These are phyloP conservation scores for Aepyceros melampus DNA, from an alignment of 2,113 vertebrate species.

Conservation along the genomic window DNA sequence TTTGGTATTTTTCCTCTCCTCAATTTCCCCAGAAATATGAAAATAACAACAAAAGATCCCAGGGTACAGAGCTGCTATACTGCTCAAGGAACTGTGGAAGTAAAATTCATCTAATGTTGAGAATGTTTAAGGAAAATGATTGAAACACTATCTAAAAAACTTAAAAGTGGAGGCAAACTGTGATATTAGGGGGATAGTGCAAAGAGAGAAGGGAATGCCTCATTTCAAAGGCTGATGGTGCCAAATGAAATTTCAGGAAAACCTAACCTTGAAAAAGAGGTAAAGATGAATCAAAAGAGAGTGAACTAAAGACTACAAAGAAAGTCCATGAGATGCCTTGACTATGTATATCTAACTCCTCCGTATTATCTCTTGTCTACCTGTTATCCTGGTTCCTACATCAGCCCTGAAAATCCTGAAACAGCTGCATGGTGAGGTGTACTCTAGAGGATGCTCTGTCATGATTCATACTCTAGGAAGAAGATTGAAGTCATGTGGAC, in stretches of 20 bases:
- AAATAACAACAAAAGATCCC: conserved; percentile 16
- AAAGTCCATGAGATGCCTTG: background rate
- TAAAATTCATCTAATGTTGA: background rate
- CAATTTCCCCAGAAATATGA: conserved; percentile 35
- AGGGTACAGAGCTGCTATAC: background rate
- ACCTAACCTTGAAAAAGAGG: background rate
- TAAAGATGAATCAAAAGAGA: background rate
- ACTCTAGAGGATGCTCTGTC: background rate
- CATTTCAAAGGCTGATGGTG: background rate
- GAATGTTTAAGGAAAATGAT: background rate
- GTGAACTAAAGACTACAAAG: background rate
- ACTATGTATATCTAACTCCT: accelerated
- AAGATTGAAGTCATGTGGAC: background rate
- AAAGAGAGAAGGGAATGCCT: background rate
- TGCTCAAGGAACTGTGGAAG: background rate
- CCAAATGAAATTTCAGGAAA: background rate
- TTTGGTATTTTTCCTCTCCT: background rate
- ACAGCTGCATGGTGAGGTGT: accelerated
- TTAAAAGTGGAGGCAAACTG: conserved; percentile 8
- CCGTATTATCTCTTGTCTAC: background rate
- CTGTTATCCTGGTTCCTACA: background rate
- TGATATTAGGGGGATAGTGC: background rate
- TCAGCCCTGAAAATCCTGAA: background rate
- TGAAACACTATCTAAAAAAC: too few relatives aligned
- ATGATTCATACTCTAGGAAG: background rate